Conservation (phyloP, 2,113 vertebrate genomes). For the Noctilio leporinus region DNA sequence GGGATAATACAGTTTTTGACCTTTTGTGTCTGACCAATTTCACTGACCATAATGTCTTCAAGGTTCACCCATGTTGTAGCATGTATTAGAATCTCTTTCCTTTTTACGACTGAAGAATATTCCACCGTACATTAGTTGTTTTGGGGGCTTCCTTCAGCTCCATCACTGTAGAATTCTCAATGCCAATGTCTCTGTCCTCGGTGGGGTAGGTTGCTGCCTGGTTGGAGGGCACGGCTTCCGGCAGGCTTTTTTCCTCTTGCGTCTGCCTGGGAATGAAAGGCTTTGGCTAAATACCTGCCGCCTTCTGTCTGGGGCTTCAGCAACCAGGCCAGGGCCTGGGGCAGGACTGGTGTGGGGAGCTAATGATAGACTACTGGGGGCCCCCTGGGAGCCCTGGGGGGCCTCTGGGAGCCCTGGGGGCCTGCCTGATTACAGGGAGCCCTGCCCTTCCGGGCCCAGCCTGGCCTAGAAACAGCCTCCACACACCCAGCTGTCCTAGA, state of each 20-base stretch:
- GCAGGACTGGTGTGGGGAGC: background rate
- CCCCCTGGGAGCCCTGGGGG: background rate
- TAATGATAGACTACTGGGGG: conserved; percentile 28
- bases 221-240: background rate
- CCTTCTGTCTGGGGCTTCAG: background rate
- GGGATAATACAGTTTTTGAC: background rate
- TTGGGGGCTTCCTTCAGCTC: background rate
- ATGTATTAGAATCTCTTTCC: background rate
- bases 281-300: background rate
- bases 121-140: background rate
- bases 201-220: background rate
- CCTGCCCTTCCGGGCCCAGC: background rate
- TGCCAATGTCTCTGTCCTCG: background rate
- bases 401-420: background rate
- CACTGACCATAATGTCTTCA: background rate
- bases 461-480: background rate
- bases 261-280: background rate
- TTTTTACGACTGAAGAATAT: background rate
- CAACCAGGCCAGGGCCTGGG: background rate
- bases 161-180: background rate
- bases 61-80: background rate
- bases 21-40: background rate
- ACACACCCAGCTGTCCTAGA: background rate
- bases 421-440: conserved; percentile 48
- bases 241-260: background rate